phyloP scores from a whole-genome alignment of 2,113 vertebrate species.

The Romanogobio albipinnatus region DNA sequence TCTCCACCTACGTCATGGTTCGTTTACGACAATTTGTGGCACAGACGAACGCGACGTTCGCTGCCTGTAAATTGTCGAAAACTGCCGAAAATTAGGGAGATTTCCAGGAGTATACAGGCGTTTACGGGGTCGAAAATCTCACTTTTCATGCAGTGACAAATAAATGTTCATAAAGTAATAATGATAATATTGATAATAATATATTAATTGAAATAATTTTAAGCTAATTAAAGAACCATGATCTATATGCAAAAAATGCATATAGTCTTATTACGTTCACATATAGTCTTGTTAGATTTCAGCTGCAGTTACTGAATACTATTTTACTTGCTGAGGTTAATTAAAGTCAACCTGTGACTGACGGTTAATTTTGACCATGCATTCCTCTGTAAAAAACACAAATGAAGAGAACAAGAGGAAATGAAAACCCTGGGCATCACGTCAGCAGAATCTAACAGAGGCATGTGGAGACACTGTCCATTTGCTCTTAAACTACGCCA shows the following conservation, averaged over 20 bases:
- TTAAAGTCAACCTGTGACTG: slow-evolving; percentile 4
- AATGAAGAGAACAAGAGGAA: background rate
- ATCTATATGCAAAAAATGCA: background rate
- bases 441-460: background rate
- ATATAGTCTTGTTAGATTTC: background rate
- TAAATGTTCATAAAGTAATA: too few relatives aligned
- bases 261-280: background rate
- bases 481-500: slow-evolving; percentile 35
- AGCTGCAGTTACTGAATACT: background rate
- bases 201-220: background rate
- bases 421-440: background rate
- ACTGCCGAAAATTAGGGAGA: too few relatives aligned
- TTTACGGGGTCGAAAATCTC: too few relatives aligned
- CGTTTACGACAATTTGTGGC: too few relatives aligned
- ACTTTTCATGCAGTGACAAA: too few relatives aligned
- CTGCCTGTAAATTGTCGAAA: too few relatives aligned
- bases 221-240: background rate
- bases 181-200: background rate
- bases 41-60: too few relatives aligned
- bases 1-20: too few relatives aligned
- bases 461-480: background rate
- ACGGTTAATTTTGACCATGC: background rate
- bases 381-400: background rate
- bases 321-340: background rate
- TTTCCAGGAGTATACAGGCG: too few relatives aligned